Conservation (phyloP, 2,797 vertebrate genomes). For the Ficedula albicollis region DNA sequence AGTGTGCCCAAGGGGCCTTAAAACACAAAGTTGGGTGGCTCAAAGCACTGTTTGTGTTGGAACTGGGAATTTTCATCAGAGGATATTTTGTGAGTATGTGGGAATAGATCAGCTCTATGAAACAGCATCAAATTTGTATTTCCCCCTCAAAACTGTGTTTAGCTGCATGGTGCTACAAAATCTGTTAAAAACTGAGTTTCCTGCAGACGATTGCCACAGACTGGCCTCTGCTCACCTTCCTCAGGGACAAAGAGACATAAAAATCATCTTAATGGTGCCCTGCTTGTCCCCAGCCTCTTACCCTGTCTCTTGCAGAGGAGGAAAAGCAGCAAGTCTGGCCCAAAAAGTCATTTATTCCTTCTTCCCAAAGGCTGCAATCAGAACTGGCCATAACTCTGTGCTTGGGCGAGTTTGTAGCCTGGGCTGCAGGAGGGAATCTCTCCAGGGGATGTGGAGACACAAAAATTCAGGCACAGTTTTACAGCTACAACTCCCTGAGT, state of each 20-base stretch:
- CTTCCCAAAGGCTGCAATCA: background rate
- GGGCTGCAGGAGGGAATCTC: background rate
- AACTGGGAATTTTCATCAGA: background rate
- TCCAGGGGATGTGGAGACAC: background rate
- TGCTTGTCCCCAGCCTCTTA: background rate
- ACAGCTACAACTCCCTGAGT: fast-evolving
- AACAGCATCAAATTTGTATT: background rate
- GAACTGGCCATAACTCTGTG: background rate
- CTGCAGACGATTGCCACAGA: background rate
- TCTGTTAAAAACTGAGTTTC: background rate
- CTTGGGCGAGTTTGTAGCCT: no score
- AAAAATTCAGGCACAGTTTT: background rate
- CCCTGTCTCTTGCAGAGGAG: background rate
- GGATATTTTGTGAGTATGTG: background rate
- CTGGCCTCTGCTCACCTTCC: background rate
- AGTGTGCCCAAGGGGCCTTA: background rate
- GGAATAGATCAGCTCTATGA: background rate
- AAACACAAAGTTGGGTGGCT: background rate
- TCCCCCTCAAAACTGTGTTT: background rate
- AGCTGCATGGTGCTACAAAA: background rate
- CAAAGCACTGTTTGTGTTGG: background rate
- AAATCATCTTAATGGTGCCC: background rate
- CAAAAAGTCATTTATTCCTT: background rate
- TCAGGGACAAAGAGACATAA: background rate
- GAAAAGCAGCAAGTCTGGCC: background rate